Evolutionary conservation across 2,797 vertebrate species (phyloP), one percentile per base, ranked within the genome.

Genomic region (Acanthis flammea): DNA sequence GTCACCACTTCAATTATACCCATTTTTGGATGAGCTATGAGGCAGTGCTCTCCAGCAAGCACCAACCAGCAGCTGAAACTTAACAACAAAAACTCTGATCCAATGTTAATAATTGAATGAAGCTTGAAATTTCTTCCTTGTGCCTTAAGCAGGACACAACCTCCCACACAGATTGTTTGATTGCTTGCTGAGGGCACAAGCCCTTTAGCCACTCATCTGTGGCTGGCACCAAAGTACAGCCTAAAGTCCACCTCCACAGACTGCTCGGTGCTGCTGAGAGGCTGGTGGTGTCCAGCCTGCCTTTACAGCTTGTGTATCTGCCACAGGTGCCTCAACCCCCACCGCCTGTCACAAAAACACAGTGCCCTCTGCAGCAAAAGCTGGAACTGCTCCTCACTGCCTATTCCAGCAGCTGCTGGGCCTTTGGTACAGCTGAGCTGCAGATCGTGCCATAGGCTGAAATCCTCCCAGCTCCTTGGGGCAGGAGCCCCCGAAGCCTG

Each of bases 231-330:
- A 23, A 67, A 86, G 62, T 7, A 55, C 63, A 80, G 55, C 51
- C 53, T 37, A 16, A 68, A 68, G 47, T 62, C 47, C 19, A 11
- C 30, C 42, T 31, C 57, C 50, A 35, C 24, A 37, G 47, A 24
- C 31, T 35, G 35, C n/a, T 31, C 0, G 0, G 14, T 0, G 0
- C 48, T 78, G 28, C 50, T 2, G 1, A 33, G 54, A 75, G 21
- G 44, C 54, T 72, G 51, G 15, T 68, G 39, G n/a, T 48, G 33
- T 28, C 61, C 82, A 74, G 35, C 18, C 31, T 78, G 39, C n/a
- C 19, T 71, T 28, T 31, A 30, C 57, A 86, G 37, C 21, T 47
- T 35, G 6, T 31, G 7, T 18, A 28, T 19, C 33, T 92, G 53
- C 19, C 41, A 30, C 15, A 24, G 35, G 39, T 42, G 39, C 14